These are phyloP conservation scores for Crypturellus undulatus DNA, from an alignment of 2,113 vertebrate species.

Conservation along the genomic window DNA sequence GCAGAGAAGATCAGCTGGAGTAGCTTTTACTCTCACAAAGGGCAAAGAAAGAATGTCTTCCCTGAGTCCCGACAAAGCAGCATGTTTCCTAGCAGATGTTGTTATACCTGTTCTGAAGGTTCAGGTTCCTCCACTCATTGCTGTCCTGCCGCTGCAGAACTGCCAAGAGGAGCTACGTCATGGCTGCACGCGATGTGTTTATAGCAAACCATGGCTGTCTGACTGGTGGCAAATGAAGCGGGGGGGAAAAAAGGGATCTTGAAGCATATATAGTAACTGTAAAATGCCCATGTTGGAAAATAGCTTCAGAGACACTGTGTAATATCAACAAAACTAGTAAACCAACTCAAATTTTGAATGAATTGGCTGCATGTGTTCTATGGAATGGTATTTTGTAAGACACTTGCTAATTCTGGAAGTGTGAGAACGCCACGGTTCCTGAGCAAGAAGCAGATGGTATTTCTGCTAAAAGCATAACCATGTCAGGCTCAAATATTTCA, in stretches of 20 bases:
- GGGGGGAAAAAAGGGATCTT: background rate
- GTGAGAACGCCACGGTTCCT: background rate
- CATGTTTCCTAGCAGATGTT: background rate
- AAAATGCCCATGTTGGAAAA: background rate
- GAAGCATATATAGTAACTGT: background rate
- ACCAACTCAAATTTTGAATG: background rate
- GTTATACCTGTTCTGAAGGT: background rate
- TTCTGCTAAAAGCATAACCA: background rate
- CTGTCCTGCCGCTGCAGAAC: background rate
- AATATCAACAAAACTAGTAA: background rate
- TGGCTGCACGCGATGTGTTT: background rate
- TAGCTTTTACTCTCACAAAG: background rate
- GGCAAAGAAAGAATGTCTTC: background rate
- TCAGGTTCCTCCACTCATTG: background rate
- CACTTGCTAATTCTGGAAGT: background rate
- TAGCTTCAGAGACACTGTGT: background rate
- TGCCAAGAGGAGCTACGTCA: background rate
- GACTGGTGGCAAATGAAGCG: background rate
- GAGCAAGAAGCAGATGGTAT: background rate
- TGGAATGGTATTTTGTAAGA: background rate
- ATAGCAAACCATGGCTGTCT: background rate
- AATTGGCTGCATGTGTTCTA: background rate
- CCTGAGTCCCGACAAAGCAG: background rate
- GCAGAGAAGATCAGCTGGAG: constrained; percentile 3
- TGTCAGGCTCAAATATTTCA: background rate